Evolutionary conservation across 2,888 invertebrate species (phyloP).

Genomic region (Trimorus sp.): DNA sequence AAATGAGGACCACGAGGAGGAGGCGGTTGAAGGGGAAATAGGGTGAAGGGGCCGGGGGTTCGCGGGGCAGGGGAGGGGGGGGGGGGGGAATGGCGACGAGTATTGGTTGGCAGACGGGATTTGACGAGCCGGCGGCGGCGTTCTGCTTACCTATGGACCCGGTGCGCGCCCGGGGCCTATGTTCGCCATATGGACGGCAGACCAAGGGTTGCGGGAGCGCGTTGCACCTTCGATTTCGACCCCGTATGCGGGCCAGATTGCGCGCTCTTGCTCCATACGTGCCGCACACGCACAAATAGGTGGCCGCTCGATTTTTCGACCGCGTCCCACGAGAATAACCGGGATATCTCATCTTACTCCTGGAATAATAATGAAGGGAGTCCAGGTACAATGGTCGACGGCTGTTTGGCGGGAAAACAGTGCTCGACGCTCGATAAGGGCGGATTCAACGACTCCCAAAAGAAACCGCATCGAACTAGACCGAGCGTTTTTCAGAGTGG

Average conservation of each 20-base stretch:
- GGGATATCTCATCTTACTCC: slow-evolving; percentile 65
- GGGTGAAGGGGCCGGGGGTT: too few species aligned
- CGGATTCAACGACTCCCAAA: too few species aligned
- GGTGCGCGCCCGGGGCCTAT: slow-evolving; percentile 72
- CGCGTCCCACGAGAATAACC: slow-evolving; percentile 67
- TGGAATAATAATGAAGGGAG: slow-evolving; percentile 38
- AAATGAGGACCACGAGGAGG: slow-evolving; percentile 35
- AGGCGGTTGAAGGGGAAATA: slow-evolving; percentile 45
- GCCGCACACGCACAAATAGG: slow-evolving; percentile 38
- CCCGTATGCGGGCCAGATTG: slow-evolving; percentile 79
- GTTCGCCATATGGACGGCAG: slow-evolving; percentile 80
- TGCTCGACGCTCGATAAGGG: too few species aligned
- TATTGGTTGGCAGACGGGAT: slow-evolving; percentile 13
- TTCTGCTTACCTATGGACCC: slow-evolving; percentile 74
- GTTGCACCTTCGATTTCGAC: slow-evolving; percentile 74
- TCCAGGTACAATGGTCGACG: slow-evolving; percentile 9
- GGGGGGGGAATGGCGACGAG: too few species aligned
- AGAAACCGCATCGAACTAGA: too few species aligned
- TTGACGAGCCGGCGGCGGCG: slow-evolving; percentile 22
- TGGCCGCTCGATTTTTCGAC: slow-evolving; percentile 42
- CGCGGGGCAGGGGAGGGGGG: too few species aligned
- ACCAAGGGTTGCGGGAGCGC: slow-evolving; percentile 69
- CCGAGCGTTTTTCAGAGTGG: too few species aligned
- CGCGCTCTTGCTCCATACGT: slow-evolving; percentile 28
- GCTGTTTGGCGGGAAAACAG: slow-evolving; percentile 19